phyloP scores from a whole-genome alignment of 1,140 invertebrate genomes.

The Triops cancriformis region DNA sequence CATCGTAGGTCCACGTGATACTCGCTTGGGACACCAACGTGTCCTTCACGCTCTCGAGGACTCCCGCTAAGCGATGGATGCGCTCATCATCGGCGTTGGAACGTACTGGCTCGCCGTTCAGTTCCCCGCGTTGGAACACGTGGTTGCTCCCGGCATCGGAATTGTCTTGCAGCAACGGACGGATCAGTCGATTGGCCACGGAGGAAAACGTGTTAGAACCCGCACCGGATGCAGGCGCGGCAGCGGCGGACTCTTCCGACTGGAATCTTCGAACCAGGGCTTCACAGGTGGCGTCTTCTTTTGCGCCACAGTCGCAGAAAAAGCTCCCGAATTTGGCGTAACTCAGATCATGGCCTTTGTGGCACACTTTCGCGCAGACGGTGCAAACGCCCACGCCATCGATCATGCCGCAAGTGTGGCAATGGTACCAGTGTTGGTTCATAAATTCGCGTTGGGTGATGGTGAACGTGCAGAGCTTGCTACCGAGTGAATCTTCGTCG shows the following conservation, averaged over 20 bases:
- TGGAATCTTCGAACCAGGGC: slow-evolving; percentile 30
- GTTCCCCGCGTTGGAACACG: neutral
- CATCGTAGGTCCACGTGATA: neutral
- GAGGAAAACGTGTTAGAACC: neutral
- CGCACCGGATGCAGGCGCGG: neutral
- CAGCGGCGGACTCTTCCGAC: slow-evolving; percentile 18
- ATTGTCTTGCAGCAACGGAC: neutral
- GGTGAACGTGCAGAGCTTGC: slow-evolving; percentile 93
- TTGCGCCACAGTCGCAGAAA: slow-evolving; percentile 97
- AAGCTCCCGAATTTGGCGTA: slow-evolving; percentile 98
- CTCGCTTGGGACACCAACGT: neutral
- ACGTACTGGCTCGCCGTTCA: neutral
- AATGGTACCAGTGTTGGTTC: slow-evolving; percentile 96
- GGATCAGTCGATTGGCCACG: neutral
- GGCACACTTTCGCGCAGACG: slow-evolving; percentile 92
- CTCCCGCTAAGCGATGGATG: neutral
- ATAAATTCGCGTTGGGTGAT: slow-evolving; percentile 96
- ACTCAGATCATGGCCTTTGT: slow-evolving; percentile 90
- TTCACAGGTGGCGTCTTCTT: slow-evolving; percentile 69
- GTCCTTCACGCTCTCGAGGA: neutral
- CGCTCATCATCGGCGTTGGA: neutral
- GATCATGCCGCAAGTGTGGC: slow-evolving; percentile 96
- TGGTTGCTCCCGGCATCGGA: neutral
- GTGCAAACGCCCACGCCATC: slow-evolving; percentile 96
- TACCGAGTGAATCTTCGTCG: slow-evolving; percentile 87